A percentile compares a stretch with the other conserved stretches of the same genome.
These are phyloP conservation scores for Ondatra zibethicus DNA, from an alignment of 2,113 vertebrate genomes.

Conservation along the genomic window DNA sequence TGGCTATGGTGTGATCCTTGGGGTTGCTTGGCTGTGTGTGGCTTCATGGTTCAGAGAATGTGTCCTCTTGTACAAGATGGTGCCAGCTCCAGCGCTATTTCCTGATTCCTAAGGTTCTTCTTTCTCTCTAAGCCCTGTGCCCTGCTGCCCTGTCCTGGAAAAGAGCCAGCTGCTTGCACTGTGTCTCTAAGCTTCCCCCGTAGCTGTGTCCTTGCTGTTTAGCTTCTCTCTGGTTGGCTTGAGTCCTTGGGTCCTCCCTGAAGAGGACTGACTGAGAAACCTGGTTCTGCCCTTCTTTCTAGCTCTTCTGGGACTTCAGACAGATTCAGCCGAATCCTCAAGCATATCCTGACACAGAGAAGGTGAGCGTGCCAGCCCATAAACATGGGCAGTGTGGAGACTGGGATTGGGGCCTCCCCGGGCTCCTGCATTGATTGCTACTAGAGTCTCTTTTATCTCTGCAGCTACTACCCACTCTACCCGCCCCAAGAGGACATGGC, in stretches of 20 bases:
- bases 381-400: not conserved
- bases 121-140: not conserved
- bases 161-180: not conserved
- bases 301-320: slow-evolving; percentile 88
- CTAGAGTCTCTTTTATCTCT: not conserved
- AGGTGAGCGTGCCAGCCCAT: slow-evolving; percentile 85
- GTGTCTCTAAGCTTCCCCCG: not conserved
- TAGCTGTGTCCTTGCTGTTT: not conserved
- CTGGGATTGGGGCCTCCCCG: not conserved
- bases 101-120: not conserved
- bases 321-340: slow-evolving; percentile 93
- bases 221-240: not conserved
- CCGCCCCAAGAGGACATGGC: slow-evolving; percentile 93
- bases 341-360: slow-evolving; percentile 93
- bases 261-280: not conserved
- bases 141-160: not conserved
- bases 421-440: fast-evolving
- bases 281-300: slow-evolving; percentile 26
- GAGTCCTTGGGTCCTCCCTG: not conserved
- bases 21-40: not conserved
- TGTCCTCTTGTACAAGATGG: fast-evolving
- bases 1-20: not conserved
- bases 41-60: fast-evolving
- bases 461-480: slow-evolving; percentile 95
- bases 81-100: not conserved